Base-by-base conservation (phyloP, 2,113 vertebrate genomes). In the Saccopteryx leptura region DNA sequence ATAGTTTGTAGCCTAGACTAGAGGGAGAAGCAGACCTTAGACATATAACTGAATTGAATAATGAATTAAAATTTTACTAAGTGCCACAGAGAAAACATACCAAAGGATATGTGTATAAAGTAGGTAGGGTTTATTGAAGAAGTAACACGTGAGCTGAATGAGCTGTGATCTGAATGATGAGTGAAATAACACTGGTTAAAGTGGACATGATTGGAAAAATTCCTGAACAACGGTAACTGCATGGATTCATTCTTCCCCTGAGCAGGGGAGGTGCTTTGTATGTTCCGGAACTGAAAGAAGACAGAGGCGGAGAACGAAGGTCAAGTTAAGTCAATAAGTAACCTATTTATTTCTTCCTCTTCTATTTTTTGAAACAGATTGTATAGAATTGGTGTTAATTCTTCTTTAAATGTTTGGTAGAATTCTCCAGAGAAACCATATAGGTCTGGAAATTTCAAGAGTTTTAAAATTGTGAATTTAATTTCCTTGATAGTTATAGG, bases 1-100 rank as follows among this genome's bases (percentile, higher is more conserved):
- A 63, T 18, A 75, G 71, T 17, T 84, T 66, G 80, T 2, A 48
- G 56, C 78, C 46, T 83, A 80, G 39, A 46, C 12, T 56, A 90
- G 50, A 83, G 65, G 90, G 65, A 88, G 52, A n/a, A 69, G 48
- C 24, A 78, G 78, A 66, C 17, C n/a, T 94, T 87, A 88, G 54
- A 69, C 17, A 84, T 31, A 75, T 33, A 28, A 28, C 11, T 80
- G 60, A 72, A 46, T 72, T n/a, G 71, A 90, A 88, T 92, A 87
- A 83, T 33, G 65, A 96, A 90, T 61, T 80, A 48, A 80, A 56
- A 80, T 50, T 69, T 24, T 19, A 83, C 1, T n/a, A 75, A 81
- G 54, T 81, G 28, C 21, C 50, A 39, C 26, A 89, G 68, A 82
- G 26, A 80, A 81, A 80, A n/a, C 11, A 61, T 46, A 24, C 26